Conservation (phyloP, 1,140 invertebrate species). For the Aphaenogaster floridana region DNA sequence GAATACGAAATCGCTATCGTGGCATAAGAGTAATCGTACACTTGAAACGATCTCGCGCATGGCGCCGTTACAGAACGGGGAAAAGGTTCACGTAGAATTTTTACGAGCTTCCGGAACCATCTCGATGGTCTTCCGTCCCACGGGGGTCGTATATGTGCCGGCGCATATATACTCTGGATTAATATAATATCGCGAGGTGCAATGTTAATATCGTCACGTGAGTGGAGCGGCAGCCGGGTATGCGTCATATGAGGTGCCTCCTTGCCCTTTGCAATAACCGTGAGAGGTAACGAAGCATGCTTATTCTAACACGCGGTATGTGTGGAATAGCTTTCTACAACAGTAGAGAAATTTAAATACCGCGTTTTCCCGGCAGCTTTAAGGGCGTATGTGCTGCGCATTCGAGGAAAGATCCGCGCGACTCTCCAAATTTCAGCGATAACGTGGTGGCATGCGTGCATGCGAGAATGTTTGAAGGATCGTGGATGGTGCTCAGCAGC, state of each 20-base stretch:
- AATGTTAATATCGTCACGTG: constrained; percentile 77
- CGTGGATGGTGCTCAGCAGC: neutral
- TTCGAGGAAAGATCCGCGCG: neutral
- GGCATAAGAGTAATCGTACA: constrained; percentile 30
- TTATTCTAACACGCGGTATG: constrained; percentile 52
- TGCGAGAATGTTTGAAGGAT: neutral
- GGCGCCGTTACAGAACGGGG: constrained; percentile 37
- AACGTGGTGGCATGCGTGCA: neutral
- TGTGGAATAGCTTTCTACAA: constrained; percentile 58
- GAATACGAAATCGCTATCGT: constrained; percentile 37
- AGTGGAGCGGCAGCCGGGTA: constrained; percentile 66
- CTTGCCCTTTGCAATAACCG: constrained; percentile 74
- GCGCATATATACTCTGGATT: constrained; percentile 58
- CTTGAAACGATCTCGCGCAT: constrained; percentile 22
- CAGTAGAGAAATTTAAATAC: constrained; percentile 73
- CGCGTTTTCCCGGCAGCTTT: constrained; percentile 57
- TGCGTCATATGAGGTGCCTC: constrained; percentile 75
- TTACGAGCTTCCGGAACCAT: constrained; percentile 55
- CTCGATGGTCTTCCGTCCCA: constrained; percentile 27
- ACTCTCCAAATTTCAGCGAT: constrained; percentile 39
- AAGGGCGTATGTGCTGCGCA: neutral
- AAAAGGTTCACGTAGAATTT: constrained; percentile 57
- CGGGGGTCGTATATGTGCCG: neutral
- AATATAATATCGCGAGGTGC: constrained; percentile 74
- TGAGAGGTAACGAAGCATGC: constrained; percentile 73